Evolutionary conservation across 2,888 invertebrate species (phyloP).

Genomic region (Eugnorisma glareosa): DNA sequence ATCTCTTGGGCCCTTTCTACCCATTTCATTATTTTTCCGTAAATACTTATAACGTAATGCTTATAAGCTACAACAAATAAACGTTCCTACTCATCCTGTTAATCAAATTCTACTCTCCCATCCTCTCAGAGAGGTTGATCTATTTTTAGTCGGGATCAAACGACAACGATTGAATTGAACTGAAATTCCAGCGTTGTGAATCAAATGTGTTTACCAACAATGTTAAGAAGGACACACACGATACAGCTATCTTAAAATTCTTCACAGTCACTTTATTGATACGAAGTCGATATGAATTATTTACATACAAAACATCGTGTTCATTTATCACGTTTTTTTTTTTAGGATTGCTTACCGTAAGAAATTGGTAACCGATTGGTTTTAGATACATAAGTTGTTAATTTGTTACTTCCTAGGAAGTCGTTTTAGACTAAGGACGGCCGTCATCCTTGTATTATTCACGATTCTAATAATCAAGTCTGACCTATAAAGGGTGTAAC

Average conservation of each 20-base stretch:
- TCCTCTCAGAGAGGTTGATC: slow-evolving; percentile 26
- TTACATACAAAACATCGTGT: not conserved
- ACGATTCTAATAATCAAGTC: not conserved
- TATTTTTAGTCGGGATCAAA: slow-evolving; percentile 50
- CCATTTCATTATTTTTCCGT: not conserved
- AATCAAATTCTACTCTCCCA: not conserved
- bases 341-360: not conserved
- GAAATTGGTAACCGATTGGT: not conserved
- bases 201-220: slow-evolving; percentile 55
- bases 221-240: not conserved
- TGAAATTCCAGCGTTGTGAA: slow-evolving; percentile 36
- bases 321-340: slow-evolving; percentile 18
- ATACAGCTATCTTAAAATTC: not conserved
- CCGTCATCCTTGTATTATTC: not conserved
- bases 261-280: not conserved
- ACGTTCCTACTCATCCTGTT: not conserved
- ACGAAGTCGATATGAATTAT: slow-evolving; percentile 3
- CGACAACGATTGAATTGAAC: slow-evolving; percentile 46
- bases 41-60: not conserved
- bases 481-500: too few relatives aligned
- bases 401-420: not conserved
- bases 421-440: not conserved
- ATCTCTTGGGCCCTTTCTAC: not conserved
- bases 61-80: not conserved
- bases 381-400: not conserved